Conservation (phyloP, 1,140 invertebrate genomes). For the Hirudo medicinalis region DNA sequence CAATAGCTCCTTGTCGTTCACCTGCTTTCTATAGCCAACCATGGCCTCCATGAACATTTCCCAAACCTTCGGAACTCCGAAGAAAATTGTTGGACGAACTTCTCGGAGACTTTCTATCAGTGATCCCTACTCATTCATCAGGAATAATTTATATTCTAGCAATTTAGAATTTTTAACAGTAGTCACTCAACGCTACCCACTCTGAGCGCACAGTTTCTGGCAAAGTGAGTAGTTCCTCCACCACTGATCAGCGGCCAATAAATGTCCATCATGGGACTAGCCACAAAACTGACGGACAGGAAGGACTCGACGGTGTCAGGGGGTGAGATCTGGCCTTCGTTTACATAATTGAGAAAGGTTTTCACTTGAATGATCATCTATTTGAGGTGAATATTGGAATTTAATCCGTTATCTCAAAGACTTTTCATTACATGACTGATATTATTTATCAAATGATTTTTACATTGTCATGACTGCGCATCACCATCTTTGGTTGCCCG, state of each 20-base stretch:
- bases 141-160: neutral
- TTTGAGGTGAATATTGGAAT: too few relatives aligned
- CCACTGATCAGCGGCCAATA: slow-evolving; percentile 49
- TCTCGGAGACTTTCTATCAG: slow-evolving; percentile 48
- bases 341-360: too few relatives aligned
- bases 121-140: slow-evolving; percentile 31
- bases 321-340: too few relatives aligned
- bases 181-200: slow-evolving; percentile 24
- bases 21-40: too few relatives aligned
- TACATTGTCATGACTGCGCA: slow-evolving; percentile 71
- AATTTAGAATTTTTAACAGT: neutral
- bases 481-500: slow-evolving; percentile 72
- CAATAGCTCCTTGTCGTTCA: too few relatives aligned
- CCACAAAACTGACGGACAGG: slow-evolving; percentile 69
- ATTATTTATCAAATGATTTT: too few relatives aligned
- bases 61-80: slow-evolving; percentile 72
- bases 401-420: too few relatives aligned
- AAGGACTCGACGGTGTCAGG: slow-evolving; percentile 58
- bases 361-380: too few relatives aligned
- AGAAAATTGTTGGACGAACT: slow-evolving; percentile 60
- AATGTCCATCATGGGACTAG: slow-evolving; percentile 68
- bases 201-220: slow-evolving; percentile 58
- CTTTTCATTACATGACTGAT: too few relatives aligned
- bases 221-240: slow-evolving; percentile 59
- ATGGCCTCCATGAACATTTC: slow-evolving; percentile 55